phyloP scores from a whole-genome alignment of 2,797 vertebrate species.

The Dendrocincla tyrannina region DNA sequence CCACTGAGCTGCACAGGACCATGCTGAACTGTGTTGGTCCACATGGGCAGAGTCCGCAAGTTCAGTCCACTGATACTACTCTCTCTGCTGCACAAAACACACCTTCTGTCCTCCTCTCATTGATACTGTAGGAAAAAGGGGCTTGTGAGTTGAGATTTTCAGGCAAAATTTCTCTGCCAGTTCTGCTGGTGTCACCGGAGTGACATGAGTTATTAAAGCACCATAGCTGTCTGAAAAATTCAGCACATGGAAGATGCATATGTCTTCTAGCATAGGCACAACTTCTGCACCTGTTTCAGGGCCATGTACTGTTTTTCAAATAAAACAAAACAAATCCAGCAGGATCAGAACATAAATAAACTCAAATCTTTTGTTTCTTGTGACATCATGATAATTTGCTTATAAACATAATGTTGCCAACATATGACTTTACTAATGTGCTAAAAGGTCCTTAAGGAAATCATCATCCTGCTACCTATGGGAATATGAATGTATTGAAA shows the following conservation, averaged over 20 bases:
- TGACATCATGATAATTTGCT: not conserved
- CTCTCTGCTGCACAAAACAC: not conserved
- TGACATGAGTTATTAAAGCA: not conserved
- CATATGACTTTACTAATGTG: not conserved
- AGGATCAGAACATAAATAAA: not conserved
- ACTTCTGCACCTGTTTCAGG: not conserved
- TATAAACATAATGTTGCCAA: not conserved
- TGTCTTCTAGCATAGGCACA: not conserved
- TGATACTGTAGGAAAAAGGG: not conserved
- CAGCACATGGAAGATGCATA: rapidly evolving
- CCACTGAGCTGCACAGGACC: not conserved
- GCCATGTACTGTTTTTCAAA: not conserved
- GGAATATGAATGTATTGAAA: not conserved
- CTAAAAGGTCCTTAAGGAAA: not conserved
- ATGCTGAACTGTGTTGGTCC: not conserved
- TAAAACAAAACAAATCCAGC: not conserved
- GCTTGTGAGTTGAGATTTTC: not conserved
- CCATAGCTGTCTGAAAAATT: not conserved
- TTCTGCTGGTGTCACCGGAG: not conserved
- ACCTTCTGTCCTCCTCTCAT: not conserved
- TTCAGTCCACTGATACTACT: not conserved
- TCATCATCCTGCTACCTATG: not conserved
- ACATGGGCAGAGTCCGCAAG: not conserved
- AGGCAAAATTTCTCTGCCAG: not conserved
- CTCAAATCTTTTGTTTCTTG: not conserved